Conservation (phyloP, 2,888 invertebrate species). For the Andrena bicolor region DNA sequence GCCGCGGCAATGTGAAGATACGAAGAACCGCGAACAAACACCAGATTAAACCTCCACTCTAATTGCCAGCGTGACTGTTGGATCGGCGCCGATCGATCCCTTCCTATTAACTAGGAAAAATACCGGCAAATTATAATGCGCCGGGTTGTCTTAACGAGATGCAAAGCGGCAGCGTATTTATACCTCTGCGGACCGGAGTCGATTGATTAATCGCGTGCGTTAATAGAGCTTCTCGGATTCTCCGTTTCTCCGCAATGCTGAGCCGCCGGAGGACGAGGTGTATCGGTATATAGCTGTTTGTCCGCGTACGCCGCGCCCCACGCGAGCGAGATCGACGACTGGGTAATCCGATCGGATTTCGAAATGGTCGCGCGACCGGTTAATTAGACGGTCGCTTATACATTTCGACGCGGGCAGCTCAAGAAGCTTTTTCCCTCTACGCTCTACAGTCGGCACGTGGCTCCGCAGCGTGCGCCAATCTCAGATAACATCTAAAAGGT, state of each 20-base stretch:
- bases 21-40: slow-evolving; percentile 30
- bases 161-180: neutral
- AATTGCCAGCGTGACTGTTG: slow-evolving; percentile 49
- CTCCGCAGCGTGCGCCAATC: slow-evolving; percentile 61
- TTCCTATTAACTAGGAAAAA: neutral
- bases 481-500: slow-evolving; percentile 78
- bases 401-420: neutral
- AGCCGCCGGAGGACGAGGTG: neutral
- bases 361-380: neutral
- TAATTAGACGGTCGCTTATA: slow-evolving; percentile 30
- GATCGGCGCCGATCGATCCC: slow-evolving; percentile 23
- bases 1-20: slow-evolving; percentile 48
- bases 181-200: neutral
- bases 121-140: slow-evolving; percentile 1
- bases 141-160: neutral
- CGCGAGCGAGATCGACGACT: too few relatives aligned
- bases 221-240: neutral
- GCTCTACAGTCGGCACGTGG: slow-evolving; percentile 60
- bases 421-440: slow-evolving; percentile 25
- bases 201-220: neutral
- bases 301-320: too few relatives aligned
- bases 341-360: neutral
- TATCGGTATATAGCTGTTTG: neutral
- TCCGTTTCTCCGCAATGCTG: neutral
- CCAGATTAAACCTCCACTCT: slow-evolving; percentile 38